Evolutionary conservation across 2,888 invertebrate genomes (phyloP), one percentile per base, ranked within the genome.

Genomic region (Eristalis arbustorum): DNA sequence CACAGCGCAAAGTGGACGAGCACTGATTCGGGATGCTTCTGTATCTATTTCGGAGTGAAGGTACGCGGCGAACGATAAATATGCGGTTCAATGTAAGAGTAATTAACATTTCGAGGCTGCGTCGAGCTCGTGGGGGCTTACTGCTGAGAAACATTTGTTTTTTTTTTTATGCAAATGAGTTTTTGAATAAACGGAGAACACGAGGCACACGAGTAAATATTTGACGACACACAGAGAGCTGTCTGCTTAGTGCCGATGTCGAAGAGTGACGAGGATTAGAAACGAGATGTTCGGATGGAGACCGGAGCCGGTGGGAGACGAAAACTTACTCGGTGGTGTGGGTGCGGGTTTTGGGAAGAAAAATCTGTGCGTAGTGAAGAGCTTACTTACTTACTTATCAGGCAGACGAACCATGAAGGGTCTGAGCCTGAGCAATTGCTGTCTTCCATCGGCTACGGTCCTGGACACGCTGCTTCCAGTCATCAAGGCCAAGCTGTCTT

Each of bases 1-100:
- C 87, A 84, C 84, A 78, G 85, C 67, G 59, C 82, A 74, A 82
- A 87, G 85, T 82, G 85, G 84, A 81, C 81, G 72, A 64, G 64
- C 25, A 23, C 76, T 49, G 49, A 76, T 81, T 73, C 62, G 3
- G 56, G 23, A 76, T 67, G 73, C 71, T 83, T 71, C 71, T 87
- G 82, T 87, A 83, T 83, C 87, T 75, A 78, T 75, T 85, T 72
- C 68, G 40, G 25, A 5, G 31, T 64, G 25, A 63, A 40, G 11
- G 25, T 23, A 56, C 49, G 25, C 18, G 66, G 67, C 64, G 63
- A 74, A 31, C 63, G 63, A 79, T 80, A 69, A 61, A 69, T 76
- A 78, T 87, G 87, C 83, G 87, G 83, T 79, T 78, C 78, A 40
- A 57, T 76, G 67, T 49, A 28, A 79, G 68, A 75, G 87, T 87